Base-by-base conservation (phyloP, 2,888 invertebrate genomes). In the Andrena haemorrhoa region DNA sequence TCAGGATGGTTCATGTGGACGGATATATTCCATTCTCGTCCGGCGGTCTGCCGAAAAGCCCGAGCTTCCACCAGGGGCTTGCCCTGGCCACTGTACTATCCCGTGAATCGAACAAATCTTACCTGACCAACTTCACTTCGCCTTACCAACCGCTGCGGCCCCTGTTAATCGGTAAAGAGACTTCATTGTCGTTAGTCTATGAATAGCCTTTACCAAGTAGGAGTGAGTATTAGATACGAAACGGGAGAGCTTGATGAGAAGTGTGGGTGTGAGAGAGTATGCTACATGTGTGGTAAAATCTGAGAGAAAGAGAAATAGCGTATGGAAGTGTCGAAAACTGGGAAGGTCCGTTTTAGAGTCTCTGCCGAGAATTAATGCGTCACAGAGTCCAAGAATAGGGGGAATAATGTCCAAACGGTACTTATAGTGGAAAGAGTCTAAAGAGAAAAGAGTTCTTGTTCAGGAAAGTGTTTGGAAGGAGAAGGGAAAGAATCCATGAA, bases 11-110 rank as follows among this genome's bases (percentile, higher is more conserved):
- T 88, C 94, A 93, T 84, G 93, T 93, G 75, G 92, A 92, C 75
- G 93, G 92, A 84, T 91, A 92, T 83, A 90, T 90, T 41, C 92
- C 93, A 12, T 90, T 93, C 53, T 69, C 92, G 81, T 90, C 90
- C 69, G 91, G 88, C 94, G 97, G 97, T 88, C 96, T 97, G 92
- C 97, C 97, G 89, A 98, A 98, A 94, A 97, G 97, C 91, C 97
- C 97, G 87, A 97, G 97, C 93, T 97, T 97, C 94, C 97, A 98
- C 94, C 97, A 97, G 94, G 97, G 97, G 78, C 95, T 97, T 89
- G 97, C 97, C 94, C 95, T 97, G 91, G 97, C 97, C 90, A 97
- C 97, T 82, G 96, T 90, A 20, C 77, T 91, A 33, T 87, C 89
- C 10, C 90, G 90, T 63, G 91, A 91, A 58, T 80, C 86, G 69